Evolutionary conservation across 30 jellyfish, hydroid and myxozoan genomes (phyloP).

Genomic region (Morbakka virulenta): DNA sequence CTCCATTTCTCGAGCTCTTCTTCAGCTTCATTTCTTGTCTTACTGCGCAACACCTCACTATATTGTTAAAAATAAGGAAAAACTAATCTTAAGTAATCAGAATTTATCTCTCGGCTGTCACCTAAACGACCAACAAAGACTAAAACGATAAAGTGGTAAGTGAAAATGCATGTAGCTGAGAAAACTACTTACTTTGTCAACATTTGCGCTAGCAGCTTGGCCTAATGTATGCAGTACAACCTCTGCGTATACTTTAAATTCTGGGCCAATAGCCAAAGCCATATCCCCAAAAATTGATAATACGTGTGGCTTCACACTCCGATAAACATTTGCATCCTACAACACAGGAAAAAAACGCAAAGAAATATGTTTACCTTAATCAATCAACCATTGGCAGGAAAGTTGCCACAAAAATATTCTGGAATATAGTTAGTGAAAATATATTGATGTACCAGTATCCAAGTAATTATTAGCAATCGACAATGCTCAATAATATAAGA

Average conservation of each 20-base stretch:
- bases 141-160: neutral
- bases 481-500: no score
- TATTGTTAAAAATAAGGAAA: no score
- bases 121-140: neutral
- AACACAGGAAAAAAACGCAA: no score
- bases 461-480: no score
- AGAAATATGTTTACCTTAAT: no score
- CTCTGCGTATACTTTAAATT: slow-evolving; percentile 71
- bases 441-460: no score
- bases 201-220: slow-evolving; percentile 85
- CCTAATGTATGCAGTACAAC: slow-evolving; percentile 63
- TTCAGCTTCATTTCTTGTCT: no score
- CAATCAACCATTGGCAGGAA: no score
- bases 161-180: neutral
- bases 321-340: slow-evolving; percentile 85
- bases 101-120: no score
- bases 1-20: no score
- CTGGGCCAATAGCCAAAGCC: slow-evolving; percentile 87
- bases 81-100: no score
- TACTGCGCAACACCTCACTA: no score
- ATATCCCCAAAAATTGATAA: slow-evolving; percentile 88
- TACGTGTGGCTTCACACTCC: slow-evolving; percentile 91
- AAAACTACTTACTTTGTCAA: slow-evolving; percentile 57
- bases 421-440: neutral
- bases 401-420: neutral